Percentiles rank a stretch among this genome's conserved stretches.
Evolutionary conservation across 2,888 invertebrate genomes (phyloP).

Genomic region (Cepaea hortensis): DNA sequence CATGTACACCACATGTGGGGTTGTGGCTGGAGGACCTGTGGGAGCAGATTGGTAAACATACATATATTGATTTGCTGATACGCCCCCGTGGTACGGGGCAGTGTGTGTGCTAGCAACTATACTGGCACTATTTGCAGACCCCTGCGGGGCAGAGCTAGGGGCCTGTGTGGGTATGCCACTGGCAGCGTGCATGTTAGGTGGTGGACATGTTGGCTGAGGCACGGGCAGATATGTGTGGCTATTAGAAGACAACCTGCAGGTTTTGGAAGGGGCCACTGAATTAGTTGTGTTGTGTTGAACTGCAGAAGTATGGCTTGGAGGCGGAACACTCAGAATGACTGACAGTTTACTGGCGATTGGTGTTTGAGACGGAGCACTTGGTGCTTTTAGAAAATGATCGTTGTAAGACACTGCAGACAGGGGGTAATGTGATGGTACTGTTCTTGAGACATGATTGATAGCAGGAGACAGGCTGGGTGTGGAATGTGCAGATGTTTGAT

Average conservation of each 20-base stretch:
- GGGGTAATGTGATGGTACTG: constrained; percentile 9
- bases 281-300: constrained; percentile 20
- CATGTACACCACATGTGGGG: constrained; percentile 54
- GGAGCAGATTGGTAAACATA: constrained; percentile 58
- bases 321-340: constrained; percentile 29
- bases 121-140: background rate
- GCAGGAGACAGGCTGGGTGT: constrained; percentile 30
- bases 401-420: background rate
- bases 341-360: constrained; percentile 6
- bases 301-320: constrained; percentile 31
- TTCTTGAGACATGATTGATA: constrained; percentile 13
- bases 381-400: constrained; percentile 12
- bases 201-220: constrained; percentile 35
- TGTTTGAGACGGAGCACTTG: constrained; percentile 9
- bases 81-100: background rate
- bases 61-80: constrained; percentile 53
- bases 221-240: constrained; percentile 18
- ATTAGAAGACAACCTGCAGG: constrained; percentile 29
- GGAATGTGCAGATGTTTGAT: constrained; percentile 34
- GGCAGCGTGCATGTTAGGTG: constrained; percentile 25
- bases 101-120: background rate
- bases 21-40: constrained; percentile 53
- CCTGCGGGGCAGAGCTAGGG: constrained; percentile 12
- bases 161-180: constrained; percentile 39
- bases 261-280: constrained; percentile 3